Base-by-base conservation (phyloP, 2,888 invertebrate genomes). In the Ennomos erosarius region DNA sequence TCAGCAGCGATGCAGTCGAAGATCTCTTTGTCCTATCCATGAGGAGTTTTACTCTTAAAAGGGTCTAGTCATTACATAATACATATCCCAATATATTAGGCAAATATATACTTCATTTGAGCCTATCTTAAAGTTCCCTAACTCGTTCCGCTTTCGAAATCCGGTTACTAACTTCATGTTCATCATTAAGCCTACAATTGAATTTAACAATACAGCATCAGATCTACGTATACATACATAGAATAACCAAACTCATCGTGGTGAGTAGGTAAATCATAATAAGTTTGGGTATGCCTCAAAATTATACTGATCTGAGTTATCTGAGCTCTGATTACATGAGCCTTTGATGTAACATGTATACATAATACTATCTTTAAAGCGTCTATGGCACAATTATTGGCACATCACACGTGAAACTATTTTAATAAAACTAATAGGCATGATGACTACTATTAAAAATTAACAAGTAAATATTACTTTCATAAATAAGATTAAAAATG, bases 121-220 rank as follows among this genome's bases (percentile, higher is more conserved):
- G 40, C 12, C 34, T 16, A 46, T 42, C 46, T 16, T n/a, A 8
- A 42, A 51, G 45, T 59, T 59, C 13, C 26, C 39, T 46, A 55
- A 59, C 55, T 43, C 50, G 47, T 59, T 36, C 53, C 38, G 36
- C 34, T 47, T 37, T 43, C 38, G n/a, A 52, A 40, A 55, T 59
- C 59, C 50, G 58, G 46, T 43, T 55, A 50, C 54, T 45, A 59
- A 55, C 37, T 59, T 46, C 38, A 43, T 46, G 52, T 38, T 44
- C 50, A 46, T 59, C 54, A 55, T 55, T 59, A 51, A 51, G 44
- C 34, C 35, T 11, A 43, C 58, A 53, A 59, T 58, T 52, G 58
- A 43, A 59, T 58, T 52, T 52, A 43, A 52, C 58, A 39, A 57
- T 46, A 56, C 46, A 51, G 35, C 12, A 44, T 44, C 26, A 34